phyloP scores from a whole-genome alignment of 2,113 vertebrate species.

The Silurus meridionalis region DNA sequence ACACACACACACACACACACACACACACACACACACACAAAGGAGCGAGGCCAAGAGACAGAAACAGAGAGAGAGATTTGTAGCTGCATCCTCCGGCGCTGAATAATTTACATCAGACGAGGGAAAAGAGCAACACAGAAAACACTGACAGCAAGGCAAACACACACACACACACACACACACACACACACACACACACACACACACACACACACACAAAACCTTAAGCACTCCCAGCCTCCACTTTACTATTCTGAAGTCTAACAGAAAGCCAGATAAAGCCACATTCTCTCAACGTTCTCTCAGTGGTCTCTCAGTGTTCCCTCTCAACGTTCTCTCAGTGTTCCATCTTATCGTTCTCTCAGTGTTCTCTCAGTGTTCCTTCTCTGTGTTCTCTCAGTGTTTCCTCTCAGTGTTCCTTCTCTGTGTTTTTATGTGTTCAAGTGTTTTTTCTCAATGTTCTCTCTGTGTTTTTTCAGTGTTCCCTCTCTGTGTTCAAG shows the following conservation, averaged over 20 bases:
- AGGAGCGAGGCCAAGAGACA: conserved; percentile 53
- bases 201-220: conserved; percentile 17
- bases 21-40: conserved; percentile 42
- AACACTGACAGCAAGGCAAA: conserved; percentile 67
- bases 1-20: conserved; percentile 51
- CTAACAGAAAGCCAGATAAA: conserved; percentile 7
- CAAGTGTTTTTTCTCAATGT: too few relatives aligned
- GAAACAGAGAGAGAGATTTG: conserved; percentile 54
- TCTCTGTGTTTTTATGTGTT: too few relatives aligned
- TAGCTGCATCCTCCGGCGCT: conserved; percentile 67
- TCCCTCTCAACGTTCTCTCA: too few relatives aligned
- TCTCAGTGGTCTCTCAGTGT: too few relatives aligned
- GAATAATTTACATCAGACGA: conserved; percentile 75
- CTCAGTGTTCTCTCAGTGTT: too few relatives aligned
- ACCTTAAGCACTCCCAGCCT: conserved; percentile 60
- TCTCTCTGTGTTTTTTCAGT: too few relatives aligned
- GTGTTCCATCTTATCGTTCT: too few relatives aligned
- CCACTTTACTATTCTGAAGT: not conserved
- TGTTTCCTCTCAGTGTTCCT: too few relatives aligned
- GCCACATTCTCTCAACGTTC: not conserved
- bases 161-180: conserved; percentile 15
- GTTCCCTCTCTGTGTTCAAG: too few relatives aligned
- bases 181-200: conserved; percentile 1
- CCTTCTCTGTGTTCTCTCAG: too few relatives aligned
- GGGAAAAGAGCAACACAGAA: conserved; percentile 74